Base-by-base conservation (phyloP, 1,140 invertebrate species). In the Mercenaria mercenaria region DNA sequence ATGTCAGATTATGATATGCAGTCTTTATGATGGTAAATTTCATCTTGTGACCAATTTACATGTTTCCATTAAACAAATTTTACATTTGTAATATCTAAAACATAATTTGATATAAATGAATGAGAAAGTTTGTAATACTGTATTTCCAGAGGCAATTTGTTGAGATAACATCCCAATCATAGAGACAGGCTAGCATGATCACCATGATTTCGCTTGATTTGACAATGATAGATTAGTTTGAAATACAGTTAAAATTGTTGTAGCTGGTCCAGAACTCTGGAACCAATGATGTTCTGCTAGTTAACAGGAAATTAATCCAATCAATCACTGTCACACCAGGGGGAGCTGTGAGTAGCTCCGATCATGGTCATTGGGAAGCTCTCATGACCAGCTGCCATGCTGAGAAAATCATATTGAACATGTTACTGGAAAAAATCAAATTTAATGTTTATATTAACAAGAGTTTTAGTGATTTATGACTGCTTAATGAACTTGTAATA, bases 221-320 rank as follows among this genome's bases (percentile, higher is more conserved):
- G 74, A 77, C 74, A 50, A 18, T 77, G 74, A 77, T 77, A 18
- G 43, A 77, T 77, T 50, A 77, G 1, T 29, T 77, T 77, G 41
- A 77, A 79, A 79, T 52, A 37, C 43, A 47, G 43, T 50, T 79
- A 29, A 43, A 52, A 79, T 52, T 79, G 32, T 20, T 52, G 43
- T 52, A 52, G 29, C 26, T 76, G 11, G 72, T 41, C 47, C 76
- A 79, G 47, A 79, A 79, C 43, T 52, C 29, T 15, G 47, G 47
- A 79, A 56, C 47, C 26, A 41, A 50, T 79, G 43, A 47, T 79
- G 50, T 56, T 50, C 43, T 29, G 23, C n/a, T 83, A 52, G 67
- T 52, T 47, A 32, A 43, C 39, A 76, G 69, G 67, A 85, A 85
- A 85, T 85, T 85, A 76, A 72, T 74, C 34, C 29, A 67, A 85